Conservation (phyloP, 2,888 invertebrate species). For the Arenicola marina region DNA sequence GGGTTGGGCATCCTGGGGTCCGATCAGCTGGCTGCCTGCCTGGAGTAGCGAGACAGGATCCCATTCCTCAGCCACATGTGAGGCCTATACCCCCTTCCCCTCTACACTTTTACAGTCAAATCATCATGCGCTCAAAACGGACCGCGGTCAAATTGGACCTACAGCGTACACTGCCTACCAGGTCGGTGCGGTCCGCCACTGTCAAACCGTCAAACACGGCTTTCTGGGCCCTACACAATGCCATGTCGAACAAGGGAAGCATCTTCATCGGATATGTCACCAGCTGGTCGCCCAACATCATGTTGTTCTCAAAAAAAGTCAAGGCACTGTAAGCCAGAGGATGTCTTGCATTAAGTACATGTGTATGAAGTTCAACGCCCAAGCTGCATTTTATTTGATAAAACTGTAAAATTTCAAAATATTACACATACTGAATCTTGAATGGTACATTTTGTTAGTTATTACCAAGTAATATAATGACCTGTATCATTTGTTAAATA, state of each 20-base stretch:
- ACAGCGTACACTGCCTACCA: constrained; percentile 1
- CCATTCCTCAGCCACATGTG: too few relatives aligned
- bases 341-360: background rate
- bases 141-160: background rate
- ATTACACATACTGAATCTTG: too few relatives aligned
- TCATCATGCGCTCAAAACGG: too few relatives aligned
- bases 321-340: constrained; percentile 46
- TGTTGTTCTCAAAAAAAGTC: constrained; percentile 67
- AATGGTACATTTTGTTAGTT: too few relatives aligned
- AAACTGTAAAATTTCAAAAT: background rate
- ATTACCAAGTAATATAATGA: too few relatives aligned
- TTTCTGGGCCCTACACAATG: constrained; percentile 51
- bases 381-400: background rate
- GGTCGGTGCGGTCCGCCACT: background rate
- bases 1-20: too few relatives aligned
- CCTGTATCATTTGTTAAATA: too few relatives aligned
- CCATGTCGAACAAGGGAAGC: constrained; percentile 69
- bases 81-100: too few relatives aligned
- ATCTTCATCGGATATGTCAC: constrained; percentile 70
- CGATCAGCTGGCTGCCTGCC: too few relatives aligned
- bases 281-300: constrained; percentile 68
- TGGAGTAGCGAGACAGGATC: too few relatives aligned
- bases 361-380: background rate
- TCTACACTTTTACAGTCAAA: too few relatives aligned
- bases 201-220: constrained; percentile 65